phyloP scores from a whole-genome alignment of 2,113 vertebrate species.

The Crypturellus undulatus region DNA sequence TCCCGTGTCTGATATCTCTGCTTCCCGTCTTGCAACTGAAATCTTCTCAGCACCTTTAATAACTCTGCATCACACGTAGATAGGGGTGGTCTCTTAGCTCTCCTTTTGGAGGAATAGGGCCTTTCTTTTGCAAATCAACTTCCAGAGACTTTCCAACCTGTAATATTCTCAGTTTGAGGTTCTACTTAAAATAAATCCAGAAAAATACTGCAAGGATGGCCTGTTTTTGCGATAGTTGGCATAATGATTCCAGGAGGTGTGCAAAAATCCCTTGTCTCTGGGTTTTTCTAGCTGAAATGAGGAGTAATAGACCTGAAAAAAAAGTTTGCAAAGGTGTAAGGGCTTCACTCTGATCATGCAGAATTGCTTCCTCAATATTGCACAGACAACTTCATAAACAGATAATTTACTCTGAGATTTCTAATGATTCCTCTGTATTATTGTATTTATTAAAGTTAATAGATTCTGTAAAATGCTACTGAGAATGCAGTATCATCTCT shows the following conservation, averaged over 20 bases:
- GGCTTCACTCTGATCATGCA: background rate
- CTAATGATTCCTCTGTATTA: background rate
- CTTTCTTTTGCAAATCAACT: background rate
- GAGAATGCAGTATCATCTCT: background rate
- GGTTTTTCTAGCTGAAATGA: background rate
- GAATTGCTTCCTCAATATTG: background rate
- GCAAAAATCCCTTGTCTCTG: background rate
- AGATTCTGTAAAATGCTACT: background rate
- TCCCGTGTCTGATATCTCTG: slow-evolving; percentile 2
- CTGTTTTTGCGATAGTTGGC: background rate
- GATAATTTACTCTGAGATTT: background rate
- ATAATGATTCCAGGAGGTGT: background rate
- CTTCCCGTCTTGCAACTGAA: slow-evolving; percentile 4
- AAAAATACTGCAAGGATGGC: background rate
- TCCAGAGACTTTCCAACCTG: background rate
- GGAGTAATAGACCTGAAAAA: background rate
- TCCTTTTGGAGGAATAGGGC: background rate
- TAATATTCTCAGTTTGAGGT: background rate
- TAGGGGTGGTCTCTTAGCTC: background rate
- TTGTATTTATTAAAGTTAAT: background rate
- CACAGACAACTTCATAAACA: background rate
- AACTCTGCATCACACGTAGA: background rate
- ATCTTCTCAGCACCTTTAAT: slow-evolving; percentile 6
- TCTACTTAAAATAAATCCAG: background rate
- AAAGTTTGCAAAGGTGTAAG: background rate